phyloP scores from a whole-genome alignment of 2,797 vertebrate species.

The Arremon brunneinucha region DNA sequence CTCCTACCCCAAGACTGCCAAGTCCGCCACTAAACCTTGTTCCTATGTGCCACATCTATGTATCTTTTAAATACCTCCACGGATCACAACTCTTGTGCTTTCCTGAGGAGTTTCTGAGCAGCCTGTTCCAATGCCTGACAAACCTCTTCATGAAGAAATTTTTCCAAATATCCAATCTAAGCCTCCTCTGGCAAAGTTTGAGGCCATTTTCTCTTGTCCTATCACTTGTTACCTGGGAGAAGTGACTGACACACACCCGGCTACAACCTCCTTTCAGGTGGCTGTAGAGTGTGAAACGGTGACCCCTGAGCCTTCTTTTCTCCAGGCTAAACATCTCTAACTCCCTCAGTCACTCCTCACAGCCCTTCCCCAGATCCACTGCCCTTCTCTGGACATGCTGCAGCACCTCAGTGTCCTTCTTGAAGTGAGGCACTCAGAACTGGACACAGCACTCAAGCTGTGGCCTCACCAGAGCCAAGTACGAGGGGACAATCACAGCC shows the following conservation, averaged over 20 bases:
- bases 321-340: not conserved
- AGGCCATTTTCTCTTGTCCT: not conserved
- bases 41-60: not conserved
- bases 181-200: not conserved
- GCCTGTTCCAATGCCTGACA: not conserved
- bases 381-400: not conserved
- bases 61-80: not conserved
- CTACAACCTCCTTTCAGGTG: not conserved
- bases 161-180: not conserved
- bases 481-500: not conserved
- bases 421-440: not conserved
- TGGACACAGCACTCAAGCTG: rapidly evolving
- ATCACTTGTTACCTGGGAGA: not conserved
- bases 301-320: not conserved
- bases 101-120: not conserved
- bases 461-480: not conserved
- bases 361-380: not conserved
- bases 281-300: not conserved
- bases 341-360: not conserved
- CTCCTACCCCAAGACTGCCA: not conserved
- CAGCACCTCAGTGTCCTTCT: not conserved
- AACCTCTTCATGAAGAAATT: not conserved
- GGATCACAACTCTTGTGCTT: not conserved
- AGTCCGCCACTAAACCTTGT: not conserved
- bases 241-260: not conserved